Percentiles rank a stretch among this genome's conserved stretches.
These are phyloP conservation scores for Buceros bicornis DNA, from an alignment of 2,797 vertebrate species.

Conservation along the genomic window DNA sequence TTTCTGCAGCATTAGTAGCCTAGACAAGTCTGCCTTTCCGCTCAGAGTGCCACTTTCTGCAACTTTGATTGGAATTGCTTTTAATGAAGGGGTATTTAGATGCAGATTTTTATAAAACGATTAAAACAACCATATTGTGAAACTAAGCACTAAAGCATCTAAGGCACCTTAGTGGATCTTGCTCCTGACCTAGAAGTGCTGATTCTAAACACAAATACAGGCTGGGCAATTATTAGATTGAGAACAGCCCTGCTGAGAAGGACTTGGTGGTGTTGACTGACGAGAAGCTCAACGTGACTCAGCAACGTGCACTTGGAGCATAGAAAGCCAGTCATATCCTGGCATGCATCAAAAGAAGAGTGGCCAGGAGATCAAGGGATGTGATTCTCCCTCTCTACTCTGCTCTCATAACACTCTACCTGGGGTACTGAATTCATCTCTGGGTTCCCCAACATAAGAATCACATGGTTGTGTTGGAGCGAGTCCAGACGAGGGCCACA, in stretches of 20 bases:
- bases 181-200: not conserved
- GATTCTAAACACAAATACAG: not conserved
- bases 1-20: not conserved
- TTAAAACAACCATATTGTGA: not conserved
- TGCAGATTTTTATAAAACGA: not conserved
- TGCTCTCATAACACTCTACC: too few species aligned
- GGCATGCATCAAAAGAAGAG: too few species aligned
- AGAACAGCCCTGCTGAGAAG: not conserved
- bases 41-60: not conserved
- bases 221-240: not conserved
- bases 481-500: too few species aligned
- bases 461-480: too few species aligned
- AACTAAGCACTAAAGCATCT: not conserved
- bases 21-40: not conserved
- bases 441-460: too few species aligned
- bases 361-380: too few species aligned
- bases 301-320: too few species aligned
- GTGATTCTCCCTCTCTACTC: too few species aligned
- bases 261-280: not conserved
- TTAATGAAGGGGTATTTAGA: not conserved
- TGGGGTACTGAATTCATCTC: too few species aligned
- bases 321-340: too few species aligned
- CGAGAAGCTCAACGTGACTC: too few species aligned
- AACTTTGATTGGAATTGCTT: not conserved
- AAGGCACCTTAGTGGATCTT: not conserved